Evolutionary conservation across 2,113 vertebrate genomes (phyloP), one percentile per base, ranked within the genome.

Genomic region (Etheostoma cragini): DNA sequence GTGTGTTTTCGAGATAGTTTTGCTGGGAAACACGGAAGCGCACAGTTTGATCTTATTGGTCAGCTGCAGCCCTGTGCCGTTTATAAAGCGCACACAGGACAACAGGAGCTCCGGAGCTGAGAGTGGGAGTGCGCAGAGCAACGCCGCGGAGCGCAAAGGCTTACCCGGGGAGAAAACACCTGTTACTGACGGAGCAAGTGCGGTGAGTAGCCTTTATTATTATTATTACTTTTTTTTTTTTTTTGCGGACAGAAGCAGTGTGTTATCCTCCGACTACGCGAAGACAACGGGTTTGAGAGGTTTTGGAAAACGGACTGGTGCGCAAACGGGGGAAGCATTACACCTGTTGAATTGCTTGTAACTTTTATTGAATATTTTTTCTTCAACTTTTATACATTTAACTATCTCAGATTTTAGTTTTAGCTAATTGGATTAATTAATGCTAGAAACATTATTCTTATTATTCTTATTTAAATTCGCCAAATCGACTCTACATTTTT

Each of bases 21-120:
- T 63, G 56, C 73, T 57, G 84, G 49, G 58, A 67, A 17, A 52
- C n/a, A 8, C 78, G 35, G 57, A 63, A 10, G 46, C 22, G 11
- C 77, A 60, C 33, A 53, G 82, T 71, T 80, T 71, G 79, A 88
- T 91, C 88, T 89, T 30, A 93, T 94, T 94, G 93, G 93, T 87
- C 90, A 79, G 89, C 74, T 26, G 71, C 78, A 61, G 81, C 78
- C 68, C 46, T 26, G 81, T 17, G 79, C 58, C 30, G 80, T 13
- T 19, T 89, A 93, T 92, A 94, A 92, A 94, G 46, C 72, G 56
- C 80, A 21, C 30, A 11, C 10, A 42, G 38, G 38, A 42, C 38
- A 35, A 42, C 81, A 15, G 57, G 42, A 6, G 76, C 76, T 80
- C 22, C 22, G 83, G 79, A 72, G 76, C 75, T 1, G 84, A 91